Evolutionary conservation across 1,140 invertebrate species (phyloP), one percentile per base, ranked within the genome.

Genomic region (Aphidius ervi): DNA sequence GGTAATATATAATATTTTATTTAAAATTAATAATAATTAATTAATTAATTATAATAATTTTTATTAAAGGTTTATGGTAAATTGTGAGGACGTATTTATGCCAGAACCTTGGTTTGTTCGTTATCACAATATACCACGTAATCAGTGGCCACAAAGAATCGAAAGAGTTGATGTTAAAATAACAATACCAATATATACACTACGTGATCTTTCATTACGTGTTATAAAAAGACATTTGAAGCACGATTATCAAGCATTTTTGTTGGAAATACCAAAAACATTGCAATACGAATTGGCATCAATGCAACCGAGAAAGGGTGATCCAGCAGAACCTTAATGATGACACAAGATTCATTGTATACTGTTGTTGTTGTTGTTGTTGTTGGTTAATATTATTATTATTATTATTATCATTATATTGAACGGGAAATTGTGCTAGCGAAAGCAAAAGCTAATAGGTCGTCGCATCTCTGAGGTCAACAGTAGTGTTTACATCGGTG

Each of bases 31-130:
- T 16, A 16, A 16, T 16, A 59, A 46, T 40, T 39, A 23, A 37
- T 47, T 47, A 8, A n/a, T 10, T 47, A 52, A 52, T 3, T 37
- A 37, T 52, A 37, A 42, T 41, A 16, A n/a, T 48, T 54, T 50
- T 58, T 56, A 59, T 63, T 67, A 20, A 68, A 77, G 75, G 65
- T 76, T 71, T 45, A 59, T 48, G 53, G 73, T 61, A n/a, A 62
- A 71, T 16, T 64, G 71, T 8, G 70, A 67, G 49, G 69, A 77
- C n/a, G 74, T 82, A 47, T 82, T 74, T 66, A 70, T 66, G 49
- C 75, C 78, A 23, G 56, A 70, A 46, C 56, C 71, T 9, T 72
- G 69, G 66, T 65, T 62, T 45, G 54, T 31, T 48, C 65, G 59
- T 40, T 69, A 69, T 52, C 49, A 16, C 10, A 58, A 62, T 9